A percentile compares a stretch with the other conserved stretches of the same genome.
phyloP scores from a whole-genome alignment of 1,140 invertebrate genomes.

The Caenorhabditis briggsae region DNA sequence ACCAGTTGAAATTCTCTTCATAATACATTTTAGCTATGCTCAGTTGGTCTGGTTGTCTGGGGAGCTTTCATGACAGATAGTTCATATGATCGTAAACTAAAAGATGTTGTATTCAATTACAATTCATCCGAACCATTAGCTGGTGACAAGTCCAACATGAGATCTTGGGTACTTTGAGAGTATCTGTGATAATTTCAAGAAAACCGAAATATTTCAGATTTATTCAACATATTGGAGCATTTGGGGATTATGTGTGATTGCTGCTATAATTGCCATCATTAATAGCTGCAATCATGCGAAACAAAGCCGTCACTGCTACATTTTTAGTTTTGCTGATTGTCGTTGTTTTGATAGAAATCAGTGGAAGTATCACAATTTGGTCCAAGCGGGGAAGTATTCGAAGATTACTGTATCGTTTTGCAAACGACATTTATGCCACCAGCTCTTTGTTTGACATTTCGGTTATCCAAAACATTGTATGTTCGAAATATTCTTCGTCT shows the following conservation, averaged over 20 bases:
- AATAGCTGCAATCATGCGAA: constrained; percentile 5
- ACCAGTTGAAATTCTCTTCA: no score
- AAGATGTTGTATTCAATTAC: constrained; percentile 37
- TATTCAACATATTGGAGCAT: constrained; percentile 17
- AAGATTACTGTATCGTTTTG: constrained; percentile 4
- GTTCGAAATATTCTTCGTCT: no score
- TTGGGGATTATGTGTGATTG: neutral
- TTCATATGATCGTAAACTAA: constrained; percentile 11
- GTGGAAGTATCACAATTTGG: neutral
- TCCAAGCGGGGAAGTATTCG: neutral
- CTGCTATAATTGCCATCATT: neutral
- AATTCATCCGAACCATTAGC: constrained; percentile 17
- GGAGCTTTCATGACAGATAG: neutral
- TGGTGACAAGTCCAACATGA: neutral
- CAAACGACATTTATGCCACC: constrained; percentile 20
- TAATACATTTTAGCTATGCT: neutral
- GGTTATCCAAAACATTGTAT: neutral
- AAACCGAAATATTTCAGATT: neutral
- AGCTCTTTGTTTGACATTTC: constrained; percentile 10
- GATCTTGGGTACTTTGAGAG: neutral
- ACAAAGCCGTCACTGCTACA: neutral
- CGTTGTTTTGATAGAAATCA: neutral
- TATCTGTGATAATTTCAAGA: neutral
- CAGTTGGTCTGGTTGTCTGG: constrained; percentile 1
- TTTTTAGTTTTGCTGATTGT: neutral